phyloP scores from a whole-genome alignment of 2,113 vertebrate species.

The Apus apus region DNA sequence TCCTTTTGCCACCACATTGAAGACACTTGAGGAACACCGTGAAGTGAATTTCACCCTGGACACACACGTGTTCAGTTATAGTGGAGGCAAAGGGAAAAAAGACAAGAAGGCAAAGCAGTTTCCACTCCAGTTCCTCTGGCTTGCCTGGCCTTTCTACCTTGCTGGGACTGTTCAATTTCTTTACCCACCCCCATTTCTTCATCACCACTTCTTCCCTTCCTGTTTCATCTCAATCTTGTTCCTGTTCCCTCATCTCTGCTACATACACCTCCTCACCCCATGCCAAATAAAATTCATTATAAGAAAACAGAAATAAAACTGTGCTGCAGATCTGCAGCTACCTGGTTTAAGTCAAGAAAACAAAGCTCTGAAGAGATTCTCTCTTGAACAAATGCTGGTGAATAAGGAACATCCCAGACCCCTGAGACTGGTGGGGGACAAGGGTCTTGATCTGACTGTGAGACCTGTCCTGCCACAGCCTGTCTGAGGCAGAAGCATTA shows the following conservation, averaged over 20 bases:
- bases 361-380: background rate
- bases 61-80: background rate
- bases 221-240: background rate
- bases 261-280: fast-evolving
- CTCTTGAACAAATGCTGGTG: background rate
- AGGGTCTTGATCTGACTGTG: background rate
- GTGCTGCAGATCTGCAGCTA: background rate
- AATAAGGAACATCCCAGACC: background rate
- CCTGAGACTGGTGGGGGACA: fast-evolving
- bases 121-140: background rate
- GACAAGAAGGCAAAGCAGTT: background rate
- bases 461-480: background rate
- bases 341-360: background rate
- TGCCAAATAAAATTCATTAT: background rate
- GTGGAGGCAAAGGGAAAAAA: background rate
- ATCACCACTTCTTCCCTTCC: background rate
- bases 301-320: background rate
- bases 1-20: background rate
- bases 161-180: background rate
- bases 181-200: background rate
- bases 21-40: background rate
- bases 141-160: background rate
- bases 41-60: background rate
- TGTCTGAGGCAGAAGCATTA: background rate
- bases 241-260: background rate